Evolutionary conservation across 2,797 vertebrate genomes (phyloP), one percentile per base, ranked within the genome.

Genomic region (Lepilemur ruficaudatus): DNA sequence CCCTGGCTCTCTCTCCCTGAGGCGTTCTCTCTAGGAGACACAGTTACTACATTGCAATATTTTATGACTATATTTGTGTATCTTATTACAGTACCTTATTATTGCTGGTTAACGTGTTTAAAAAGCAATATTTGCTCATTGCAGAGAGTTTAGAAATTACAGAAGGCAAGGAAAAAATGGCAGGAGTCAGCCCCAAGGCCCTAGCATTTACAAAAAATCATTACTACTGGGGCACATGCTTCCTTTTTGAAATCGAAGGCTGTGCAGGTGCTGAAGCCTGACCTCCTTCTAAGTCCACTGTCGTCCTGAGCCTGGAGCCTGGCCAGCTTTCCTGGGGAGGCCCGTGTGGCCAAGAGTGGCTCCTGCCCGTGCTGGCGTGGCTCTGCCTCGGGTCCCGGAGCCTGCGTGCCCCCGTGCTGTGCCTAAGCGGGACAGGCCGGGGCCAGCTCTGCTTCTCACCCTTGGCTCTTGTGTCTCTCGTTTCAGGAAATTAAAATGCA

Each of bases 401-500:
- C 67, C 84, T 4, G 11, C 7, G 55, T 1, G 41, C 35, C 89
- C 65, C 57, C 46, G 50, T 25, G 30, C 78, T 15, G 11, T 57
- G 91, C 55, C 92, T 28, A 12, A 79, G 83, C 35, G 12, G 93
- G 86, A 4, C 18, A 32, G 95, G 70, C 85, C 35, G 12, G 93
- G 85, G 25, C 75, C 82, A 35, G 69, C 91, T 69, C 63, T 86
- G 57, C 95, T 65, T 97, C 98, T 96, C 30, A 96, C 91, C 35
- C 94, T 93, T 97, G 97, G 98, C 97, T 89, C 96, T 95, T 98
- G 35, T 98, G 97, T 97, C 93, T 98, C 98, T 98, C 98, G 97
- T 98, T 98, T 92, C 99, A 99, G 99, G 99, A 99, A 99, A 98
- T 98, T 99, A 98, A 99, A 99, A 98, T 98, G 99, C 98, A 99